phyloP scores from a whole-genome alignment of 2,113 vertebrate genomes.

The Pelobates fuscus region DNA sequence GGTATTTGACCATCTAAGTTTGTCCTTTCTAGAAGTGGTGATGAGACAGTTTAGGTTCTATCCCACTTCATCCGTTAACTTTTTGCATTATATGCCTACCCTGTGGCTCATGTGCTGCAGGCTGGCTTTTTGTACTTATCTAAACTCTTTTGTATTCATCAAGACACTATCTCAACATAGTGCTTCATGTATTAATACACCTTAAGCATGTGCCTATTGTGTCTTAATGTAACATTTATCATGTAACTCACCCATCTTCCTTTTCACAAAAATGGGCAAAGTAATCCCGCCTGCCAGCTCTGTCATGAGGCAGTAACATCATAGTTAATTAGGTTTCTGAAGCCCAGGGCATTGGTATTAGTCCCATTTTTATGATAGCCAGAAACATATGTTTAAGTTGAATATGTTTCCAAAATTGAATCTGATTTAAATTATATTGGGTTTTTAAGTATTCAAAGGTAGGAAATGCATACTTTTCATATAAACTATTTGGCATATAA shows the following conservation, averaged over 20 bases:
- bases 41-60: too few species aligned
- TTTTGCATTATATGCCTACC: too few species aligned
- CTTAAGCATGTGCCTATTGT: too few species aligned
- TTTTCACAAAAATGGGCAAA: background rate
- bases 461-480: conserved; percentile 13
- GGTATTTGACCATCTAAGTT: too few species aligned
- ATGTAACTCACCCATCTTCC: background rate
- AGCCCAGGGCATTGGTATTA: conserved; percentile 31
- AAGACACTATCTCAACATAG: too few species aligned
- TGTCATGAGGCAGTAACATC: conserved; percentile 20
- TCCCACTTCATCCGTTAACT: too few species aligned
- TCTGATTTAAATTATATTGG: conserved; percentile 32
- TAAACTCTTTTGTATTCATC: too few species aligned
- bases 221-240: too few species aligned
- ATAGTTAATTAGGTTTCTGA: conserved; percentile 26
- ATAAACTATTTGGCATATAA: background rate
- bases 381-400: conserved; percentile 35
- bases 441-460: conserved; percentile 29
- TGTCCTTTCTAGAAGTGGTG: too few species aligned
- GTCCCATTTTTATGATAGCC: conserved; percentile 26
- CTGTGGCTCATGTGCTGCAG: too few species aligned
- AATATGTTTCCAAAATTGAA: conserved; percentile 33
- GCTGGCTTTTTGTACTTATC: too few species aligned
- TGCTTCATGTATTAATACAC: too few species aligned
- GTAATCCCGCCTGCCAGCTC: conserved; percentile 4